Evolutionary conservation across 2,113 vertebrate genomes (phyloP), one percentile per base, ranked within the genome.

Genomic region (Thinocorus orbignyianus): DNA sequence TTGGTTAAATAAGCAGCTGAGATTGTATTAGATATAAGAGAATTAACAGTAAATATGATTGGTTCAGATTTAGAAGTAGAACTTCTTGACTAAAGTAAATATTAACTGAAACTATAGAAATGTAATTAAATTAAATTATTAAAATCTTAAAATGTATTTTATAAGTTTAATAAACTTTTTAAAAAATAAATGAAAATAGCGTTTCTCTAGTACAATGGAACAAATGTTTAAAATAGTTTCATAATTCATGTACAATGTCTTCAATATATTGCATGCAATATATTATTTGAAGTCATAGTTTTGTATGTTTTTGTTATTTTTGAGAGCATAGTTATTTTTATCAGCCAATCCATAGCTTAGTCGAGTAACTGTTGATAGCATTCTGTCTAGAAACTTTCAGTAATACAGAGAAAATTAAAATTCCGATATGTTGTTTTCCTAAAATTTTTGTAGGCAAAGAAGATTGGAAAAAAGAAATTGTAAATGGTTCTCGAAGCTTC

Each of bases 401-500:
- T 96, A 65, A 94, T 81, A 92, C 49, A 78, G 49, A 58, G 78
- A 97, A 89, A 95, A 90, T 96, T 96, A 90, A 98, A 97, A 97
- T 95, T 98, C 95, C 97, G 95, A 95, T 96, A 42, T 98, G 91
- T 98, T 98, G 96, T 98, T 97, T 98, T 98, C 98, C 94, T 97
- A 96, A 98, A 97, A 98, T 98, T 98, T 98, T 98, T 98, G 86
- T 98, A 99, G 98, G 98, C 97, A 98, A 98, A 98, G 98, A 99
- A 98, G 98, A 99, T 95, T 98, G 98, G 99, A 98, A 98, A 97
- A 99, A 97, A 98, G 99, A 99, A 98, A 98, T 96, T 97, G 98
- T 99, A 98, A 99, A 99, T 98, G 98, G 98, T 98, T 99, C 99
- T 98, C 98, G 98, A 97, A 98, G 97, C 98, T 97, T 97, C 98